Evolutionary conservation across 2,113 vertebrate species (phyloP), one percentile per base, ranked within the genome.

Genomic region (Platysteira castanea): DNA sequence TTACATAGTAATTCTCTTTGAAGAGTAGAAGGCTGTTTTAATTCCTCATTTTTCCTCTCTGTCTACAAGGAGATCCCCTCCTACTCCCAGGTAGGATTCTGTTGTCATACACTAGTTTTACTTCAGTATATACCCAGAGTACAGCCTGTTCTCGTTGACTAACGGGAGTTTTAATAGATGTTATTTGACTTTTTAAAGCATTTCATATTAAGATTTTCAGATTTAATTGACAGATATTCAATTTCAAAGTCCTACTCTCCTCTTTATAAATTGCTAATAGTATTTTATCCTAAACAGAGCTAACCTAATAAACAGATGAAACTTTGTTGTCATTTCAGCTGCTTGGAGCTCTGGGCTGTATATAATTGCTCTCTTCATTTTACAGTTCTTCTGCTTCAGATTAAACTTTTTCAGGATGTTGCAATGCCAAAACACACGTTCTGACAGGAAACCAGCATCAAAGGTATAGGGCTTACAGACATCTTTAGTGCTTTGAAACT

Each of bases 401-500:
- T 88, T 92, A 96, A 97, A 88, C 86, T 92, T 90, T 90, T 88
- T 95, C 86, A 95, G 96, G 95, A 95, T 94, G 95, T 93, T 49
- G 91, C 84, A 27, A 91, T 22, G 86, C 91, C 92, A 86, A 93
- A 95, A 95, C 93, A 95, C 16, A 83, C 65, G 9, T 92, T 90
- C 88, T 60, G 92, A 85, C 96, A 96, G 93, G 95, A 96, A 96
- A 88, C 41, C 23, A 16, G 80, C 95, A 92, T 95, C 95, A 96
- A 95, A 93, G 85, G 89, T 96, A 95, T 93, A 41, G 75, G 93
- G 84, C 82, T 94, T 68, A 17, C 90, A 93, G 93, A 67, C 59
- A 85, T 70, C 75, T 92, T 92, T 84, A 64, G 64, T 90, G 90
- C 95, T 96, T 95, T 96, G 95, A 95, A 95, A 96, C 80, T 28